These are phyloP conservation scores for Artibeus jamaicensis DNA, from an alignment of 2,797 vertebrate genomes.

Conservation along the genomic window DNA sequence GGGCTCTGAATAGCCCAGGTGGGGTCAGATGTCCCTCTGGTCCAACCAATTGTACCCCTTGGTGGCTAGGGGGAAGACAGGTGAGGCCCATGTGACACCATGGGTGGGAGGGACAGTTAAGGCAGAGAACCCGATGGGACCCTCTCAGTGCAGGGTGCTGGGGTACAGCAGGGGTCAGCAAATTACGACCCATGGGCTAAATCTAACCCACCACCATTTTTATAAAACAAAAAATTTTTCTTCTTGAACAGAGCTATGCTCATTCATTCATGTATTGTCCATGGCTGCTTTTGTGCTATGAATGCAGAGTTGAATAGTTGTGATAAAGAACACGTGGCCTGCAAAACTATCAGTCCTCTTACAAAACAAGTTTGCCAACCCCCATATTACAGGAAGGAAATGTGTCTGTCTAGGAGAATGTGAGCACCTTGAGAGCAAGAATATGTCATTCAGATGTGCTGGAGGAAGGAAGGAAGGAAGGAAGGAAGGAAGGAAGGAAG, in stretches of 20 bases:
- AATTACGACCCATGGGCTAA: not conserved
- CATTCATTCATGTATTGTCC: rapidly evolving
- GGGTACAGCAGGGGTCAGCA: not conserved
- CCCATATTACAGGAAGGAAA: not conserved
- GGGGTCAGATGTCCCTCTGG: not conserved
- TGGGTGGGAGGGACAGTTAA: not conserved
- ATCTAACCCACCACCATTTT: not conserved
- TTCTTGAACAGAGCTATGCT: not conserved
- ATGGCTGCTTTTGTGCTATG: rapidly evolving
- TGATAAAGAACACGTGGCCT: rapidly evolving
- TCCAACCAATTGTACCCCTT: not conserved
- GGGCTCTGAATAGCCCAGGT: not conserved
- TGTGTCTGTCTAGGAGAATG: not conserved
- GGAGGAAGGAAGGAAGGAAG: not conserved
- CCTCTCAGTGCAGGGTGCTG: not conserved
- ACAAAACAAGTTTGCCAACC: not conserved
- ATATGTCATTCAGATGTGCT: not conserved
- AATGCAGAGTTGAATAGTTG: rapidly evolving
- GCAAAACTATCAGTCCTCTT: not conserved
- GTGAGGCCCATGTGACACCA: not conserved
- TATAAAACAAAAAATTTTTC: not conserved
- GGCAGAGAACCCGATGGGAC: not conserved
- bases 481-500: rapidly evolving
- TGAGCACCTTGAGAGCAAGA: not conserved
- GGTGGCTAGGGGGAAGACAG: too few species aligned